These are phyloP conservation scores for Drosophila paulistorum DNA, from an alignment of 1,140 invertebrate genomes.

Conservation along the genomic window DNA sequence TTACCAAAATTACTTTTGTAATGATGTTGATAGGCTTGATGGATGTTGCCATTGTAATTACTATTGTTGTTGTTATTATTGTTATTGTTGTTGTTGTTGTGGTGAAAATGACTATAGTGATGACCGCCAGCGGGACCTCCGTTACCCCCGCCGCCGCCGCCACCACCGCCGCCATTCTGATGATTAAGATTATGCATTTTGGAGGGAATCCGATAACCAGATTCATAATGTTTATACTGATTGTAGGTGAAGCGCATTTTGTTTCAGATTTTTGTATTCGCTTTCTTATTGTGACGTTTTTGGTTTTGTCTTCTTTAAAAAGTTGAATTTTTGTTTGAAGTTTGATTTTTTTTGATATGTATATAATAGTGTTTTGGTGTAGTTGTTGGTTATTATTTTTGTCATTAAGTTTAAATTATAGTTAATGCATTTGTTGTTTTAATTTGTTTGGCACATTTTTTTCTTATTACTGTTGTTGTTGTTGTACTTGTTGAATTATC, in stretches of 20 bases:
- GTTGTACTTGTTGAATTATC: not conserved
- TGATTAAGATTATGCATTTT: slow-evolving; percentile 77
- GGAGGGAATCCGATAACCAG: slow-evolving; percentile 81
- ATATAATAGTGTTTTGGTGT: slow-evolving; percentile 18
- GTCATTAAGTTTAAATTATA: slow-evolving; percentile 15
- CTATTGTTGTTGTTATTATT: slow-evolving; percentile 33
- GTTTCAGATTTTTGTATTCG: slow-evolving; percentile 26
- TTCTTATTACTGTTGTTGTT: slow-evolving; percentile 8
- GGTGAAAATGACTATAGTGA: slow-evolving; percentile 31
- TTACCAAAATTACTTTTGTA: slow-evolving; percentile 81
- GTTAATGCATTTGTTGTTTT: slow-evolving; percentile 24
- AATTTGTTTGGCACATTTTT: slow-evolving; percentile 33
- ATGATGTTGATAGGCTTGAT: slow-evolving; percentile 71
- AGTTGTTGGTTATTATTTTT: slow-evolving; percentile 44
- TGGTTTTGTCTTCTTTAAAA: slow-evolving; percentile 17
- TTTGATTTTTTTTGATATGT: slow-evolving; percentile 11
- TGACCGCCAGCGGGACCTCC: slow-evolving; percentile 20
- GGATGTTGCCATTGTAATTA: slow-evolving; percentile 44
- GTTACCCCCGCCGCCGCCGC: slow-evolving; percentile 30
- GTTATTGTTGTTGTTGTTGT: slow-evolving; percentile 40
- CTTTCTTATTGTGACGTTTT: slow-evolving; percentile 10
- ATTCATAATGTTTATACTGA: slow-evolving; percentile 82
- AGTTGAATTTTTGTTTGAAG: slow-evolving; percentile 15
- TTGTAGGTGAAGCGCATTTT: slow-evolving; percentile 82
- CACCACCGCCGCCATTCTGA: slow-evolving; percentile 28